Evolutionary conservation across 2,888 invertebrate genomes (phyloP), one percentile per base, ranked within the genome.

Genomic region (Tetrapedia diversipes): DNA sequence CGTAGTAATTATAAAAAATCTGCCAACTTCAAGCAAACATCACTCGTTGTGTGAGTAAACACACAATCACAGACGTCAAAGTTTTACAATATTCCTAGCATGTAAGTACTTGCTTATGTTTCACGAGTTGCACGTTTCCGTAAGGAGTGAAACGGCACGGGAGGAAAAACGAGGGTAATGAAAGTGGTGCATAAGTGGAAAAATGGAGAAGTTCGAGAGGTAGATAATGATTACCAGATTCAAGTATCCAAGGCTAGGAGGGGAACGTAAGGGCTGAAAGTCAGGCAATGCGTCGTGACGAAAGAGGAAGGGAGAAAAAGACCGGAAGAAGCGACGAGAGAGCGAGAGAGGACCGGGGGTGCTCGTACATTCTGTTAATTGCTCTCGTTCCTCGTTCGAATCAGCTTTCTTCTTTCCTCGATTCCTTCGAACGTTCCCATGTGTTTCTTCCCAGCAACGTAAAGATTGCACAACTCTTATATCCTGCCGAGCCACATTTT

Each of bases 181-280:
- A 53, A 61, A 51, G 57, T 22, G 65, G 32, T 4, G 11, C 19
- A 41, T 16, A 37, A 65, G 51, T 39, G 51, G 32, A 34, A 41
- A 77, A 34, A 37, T 41, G 32, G 34, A 49, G 34, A 61, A 51
- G 73, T 79, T 78, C 45, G 39, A 65, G 65, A 27, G 64, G 47
- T 68, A 68, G 79, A 73, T 79, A 78, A 78, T 68, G 79, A 79
- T 79, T 79, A 78, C 79, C 49, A 45, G 67, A 73, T 79, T 73
- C 64, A 57, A 79, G 78, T 68, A 64, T 65, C 78, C 24, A 41
- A 56, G 53, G 7, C 39, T 27, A 32, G 64, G 51, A 64, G 32
- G n/a, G 39, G 24, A 61, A 57, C 32, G 45, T 22, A 27, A 47
- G 27, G 45, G 56, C 16, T 14, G 19, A 63, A 47, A 56, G 32